Evolutionary conservation across 1,140 invertebrate genomes (phyloP), one percentile per base, ranked within the genome.

Genomic region (Drosophila pandora): DNA sequence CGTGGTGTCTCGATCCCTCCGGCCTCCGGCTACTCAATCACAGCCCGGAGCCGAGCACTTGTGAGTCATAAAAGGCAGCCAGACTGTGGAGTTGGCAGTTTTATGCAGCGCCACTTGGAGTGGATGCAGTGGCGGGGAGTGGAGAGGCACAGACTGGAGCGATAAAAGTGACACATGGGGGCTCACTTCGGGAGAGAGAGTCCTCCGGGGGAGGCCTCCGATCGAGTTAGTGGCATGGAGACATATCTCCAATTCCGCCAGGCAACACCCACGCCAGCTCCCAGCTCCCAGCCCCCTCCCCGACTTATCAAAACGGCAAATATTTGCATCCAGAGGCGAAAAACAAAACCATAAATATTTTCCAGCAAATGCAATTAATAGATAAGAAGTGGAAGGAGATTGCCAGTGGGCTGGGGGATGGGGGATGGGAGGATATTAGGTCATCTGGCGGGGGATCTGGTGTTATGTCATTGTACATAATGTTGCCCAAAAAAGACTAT

Each of bases 101-200:
- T 72, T 72, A 71, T 72, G 70, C 70, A 62, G 70, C 70, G 63
- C 58, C 59, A 63, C 63, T 65, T 12, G 25, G 45, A 5, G 25
- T 3, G 30, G 34, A 62, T 12, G 25, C 32, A 5, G 25, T 3
- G 30, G 34, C 10, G 9, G 34, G 9, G 34, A 12, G 12, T 10
- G 34, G 34, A 10, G 34, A 37, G 25, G 25, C 13, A 34, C 48
- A 21, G 30, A 68, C 37, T 5, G 49, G 22, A 60, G 68, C 70
- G 57, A 73, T 73, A 73, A 72, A 73, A 73, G 61, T 73, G 70
- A 73, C 70, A 73, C 70, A 73, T 72, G 70, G 68, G 62, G 32
- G 39, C 39, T 39, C 37, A 43, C n/a, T 8, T 2, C 37, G 41
- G 13, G 39, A 32, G 39, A 32, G 45, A 69, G 49, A 63, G 47